phyloP scores from a whole-genome alignment of 2,113 vertebrate species.

The Tamias sibiricus region DNA sequence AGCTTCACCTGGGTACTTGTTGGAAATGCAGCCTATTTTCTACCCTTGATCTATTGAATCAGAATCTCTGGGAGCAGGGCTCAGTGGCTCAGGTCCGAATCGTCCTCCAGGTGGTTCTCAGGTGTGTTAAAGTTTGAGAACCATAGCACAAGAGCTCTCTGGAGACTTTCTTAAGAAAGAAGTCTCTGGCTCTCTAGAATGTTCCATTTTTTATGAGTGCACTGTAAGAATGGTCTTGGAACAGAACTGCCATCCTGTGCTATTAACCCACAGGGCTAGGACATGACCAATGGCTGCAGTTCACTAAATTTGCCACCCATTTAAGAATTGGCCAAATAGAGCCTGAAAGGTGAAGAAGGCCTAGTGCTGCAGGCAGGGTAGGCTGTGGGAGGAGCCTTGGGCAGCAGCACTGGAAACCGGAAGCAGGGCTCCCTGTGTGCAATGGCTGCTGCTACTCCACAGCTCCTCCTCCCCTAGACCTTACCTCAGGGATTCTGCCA shows the following conservation, averaged over 20 bases:
- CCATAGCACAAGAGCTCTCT: too few relatives aligned
- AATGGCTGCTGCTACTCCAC: background rate
- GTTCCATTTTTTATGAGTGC: background rate
- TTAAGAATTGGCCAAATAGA: background rate
- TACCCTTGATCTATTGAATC: background rate
- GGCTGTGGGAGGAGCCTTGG: background rate
- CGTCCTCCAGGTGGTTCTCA: background rate
- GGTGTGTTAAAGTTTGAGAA: background rate
- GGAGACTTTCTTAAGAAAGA: background rate
- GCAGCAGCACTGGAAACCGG: fast-evolving
- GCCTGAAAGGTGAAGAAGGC: fast-evolving
- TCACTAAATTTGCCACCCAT: background rate
- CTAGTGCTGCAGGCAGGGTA: fast-evolving
- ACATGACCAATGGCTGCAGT: background rate
- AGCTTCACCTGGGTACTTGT: background rate
- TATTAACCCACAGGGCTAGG: background rate
- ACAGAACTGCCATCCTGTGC: background rate
- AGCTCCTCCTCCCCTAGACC: fast-evolving
- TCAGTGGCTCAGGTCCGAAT: background rate
- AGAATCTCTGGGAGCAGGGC: background rate
- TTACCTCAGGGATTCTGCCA: too few relatives aligned
- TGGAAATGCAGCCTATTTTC: background rate
- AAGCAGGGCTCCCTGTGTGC: fast-evolving
- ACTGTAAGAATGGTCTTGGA: background rate
- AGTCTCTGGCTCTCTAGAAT: background rate